Base-by-base conservation (phyloP, 2,113 vertebrate species). In the Dinomys branickii region DNA sequence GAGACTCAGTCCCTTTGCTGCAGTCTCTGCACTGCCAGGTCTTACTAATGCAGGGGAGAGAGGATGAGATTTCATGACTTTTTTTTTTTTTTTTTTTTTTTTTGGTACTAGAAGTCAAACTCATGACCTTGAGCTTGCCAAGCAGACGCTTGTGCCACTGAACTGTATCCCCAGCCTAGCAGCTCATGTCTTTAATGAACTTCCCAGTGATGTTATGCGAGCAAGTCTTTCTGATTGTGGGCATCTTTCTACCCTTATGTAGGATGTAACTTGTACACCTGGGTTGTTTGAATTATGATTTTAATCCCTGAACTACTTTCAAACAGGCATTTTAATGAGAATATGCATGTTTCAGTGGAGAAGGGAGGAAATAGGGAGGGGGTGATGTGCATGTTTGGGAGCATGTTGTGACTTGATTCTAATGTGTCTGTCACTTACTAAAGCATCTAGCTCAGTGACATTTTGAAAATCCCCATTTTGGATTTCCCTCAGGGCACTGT, bases 351-450 rank as follows among this genome's bases (percentile, higher is more conserved):
- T 90, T 92, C 17, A 2, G 41, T 78, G 14, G n/a, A 80, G 50
- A 14, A 63, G 85, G 91, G 41, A 58, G 52, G 61, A 41, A 83
- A 11, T 44, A 33, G 28, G 81, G 54, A 56, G 83, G 19, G 33
- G 69, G 50, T 16, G 1, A 54, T 56, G 19, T 81, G 92, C 90
- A 97, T 95, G 97, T 90, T 94, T 85, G 33, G 10, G 69, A 90
- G 81, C 95, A 94, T 94, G 94, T 47, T 83, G 24, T 96, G 81
- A 94, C 71, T 59, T 63, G 38, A 47, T 88, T 90, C 47, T 92
- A 8, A 85, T 92, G 82, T 84, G 91, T 52, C 58, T 2, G 3
- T 69, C 61, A 58, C 84, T 90, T 5, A 2, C 0, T n/a, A 80
- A 10, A 84, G 75, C 81, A 13, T 9, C 86, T 59, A 59, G 91